Conservation (phyloP, 1,140 invertebrate species). For the Drosophila azteca region DNA sequence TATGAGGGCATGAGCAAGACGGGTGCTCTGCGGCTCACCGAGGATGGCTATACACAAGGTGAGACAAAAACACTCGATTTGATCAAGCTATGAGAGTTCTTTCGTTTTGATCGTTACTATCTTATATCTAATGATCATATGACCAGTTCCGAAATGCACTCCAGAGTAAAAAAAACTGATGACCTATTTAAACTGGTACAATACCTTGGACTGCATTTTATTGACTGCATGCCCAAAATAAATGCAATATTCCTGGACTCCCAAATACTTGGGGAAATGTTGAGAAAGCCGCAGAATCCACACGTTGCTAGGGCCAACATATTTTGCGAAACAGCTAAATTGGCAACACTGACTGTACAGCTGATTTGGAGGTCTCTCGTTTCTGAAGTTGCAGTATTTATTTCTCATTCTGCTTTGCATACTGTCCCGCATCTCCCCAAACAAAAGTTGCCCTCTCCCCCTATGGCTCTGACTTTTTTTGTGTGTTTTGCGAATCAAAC, state of each 20-base stretch:
- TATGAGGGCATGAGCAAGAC: constrained; percentile 94
- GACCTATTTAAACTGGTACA: no score
- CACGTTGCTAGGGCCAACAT: no score
- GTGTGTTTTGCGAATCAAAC: neutral
- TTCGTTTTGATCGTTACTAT: no score
- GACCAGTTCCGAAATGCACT: neutral
- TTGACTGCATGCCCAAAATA: no score
- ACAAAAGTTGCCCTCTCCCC: constrained; percentile 15
- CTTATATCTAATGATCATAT: neutral
- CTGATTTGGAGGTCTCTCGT: constrained; percentile 39
- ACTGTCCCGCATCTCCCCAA: constrained; percentile 38
- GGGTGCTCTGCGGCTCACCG: constrained; percentile 91
- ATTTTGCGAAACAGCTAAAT: constrained; percentile 3
- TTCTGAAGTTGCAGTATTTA: constrained; percentile 25
- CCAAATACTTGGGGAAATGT: neutral
- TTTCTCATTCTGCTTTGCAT: constrained; percentile 33
- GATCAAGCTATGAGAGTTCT: no score
- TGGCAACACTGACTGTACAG: constrained; percentile 52
- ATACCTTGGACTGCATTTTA: no score
- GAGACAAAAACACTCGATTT: constrained; percentile 60
- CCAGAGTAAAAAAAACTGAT: no score
- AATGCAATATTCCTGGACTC: no score
- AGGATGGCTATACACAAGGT: constrained; percentile 93
- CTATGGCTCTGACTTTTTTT: neutral
- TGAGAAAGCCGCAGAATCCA: neutral